These are phyloP conservation scores for Dermolepida albohirtum DNA, from an alignment of 2,888 invertebrate species.

Conservation along the genomic window DNA sequence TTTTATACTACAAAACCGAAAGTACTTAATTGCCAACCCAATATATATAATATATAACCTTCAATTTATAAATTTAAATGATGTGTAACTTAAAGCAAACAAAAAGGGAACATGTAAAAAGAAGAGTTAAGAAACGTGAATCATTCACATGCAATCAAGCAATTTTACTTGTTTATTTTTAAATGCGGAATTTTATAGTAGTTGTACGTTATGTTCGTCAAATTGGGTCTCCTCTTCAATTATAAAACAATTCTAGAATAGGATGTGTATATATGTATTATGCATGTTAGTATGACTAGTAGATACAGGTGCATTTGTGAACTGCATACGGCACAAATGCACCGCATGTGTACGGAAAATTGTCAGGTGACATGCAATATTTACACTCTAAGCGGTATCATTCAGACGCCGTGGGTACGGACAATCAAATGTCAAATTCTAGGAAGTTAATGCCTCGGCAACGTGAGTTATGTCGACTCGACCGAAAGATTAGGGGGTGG, in stretches of 20 bases:
- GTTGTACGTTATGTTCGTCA: constrained; percentile 12
- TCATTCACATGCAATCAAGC: constrained; percentile 2
- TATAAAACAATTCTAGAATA: constrained; percentile 41
- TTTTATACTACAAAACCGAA: no score
- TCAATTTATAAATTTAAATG: no score
- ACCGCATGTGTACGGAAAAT: constrained; percentile 37
- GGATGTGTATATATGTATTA: constrained; percentile 4
- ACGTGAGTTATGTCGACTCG: not conserved
- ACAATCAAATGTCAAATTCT: constrained; percentile 44
- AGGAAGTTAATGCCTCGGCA: not conserved
- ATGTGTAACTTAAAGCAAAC: no score
- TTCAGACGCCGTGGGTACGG: constrained; percentile 20
- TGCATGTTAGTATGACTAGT: not conserved
- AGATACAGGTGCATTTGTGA: constrained; percentile 34
- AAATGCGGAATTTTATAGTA: constrained; percentile 2
- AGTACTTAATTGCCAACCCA: no score
- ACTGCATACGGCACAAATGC: constrained; percentile 30
- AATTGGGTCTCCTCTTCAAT: constrained; percentile 36
- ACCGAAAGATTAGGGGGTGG: not conserved
- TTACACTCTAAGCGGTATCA: not conserved
- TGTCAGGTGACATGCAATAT: constrained; percentile 45
- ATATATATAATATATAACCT: no score
- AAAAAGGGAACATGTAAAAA: not conserved
- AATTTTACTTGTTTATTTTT: constrained; percentile 28
- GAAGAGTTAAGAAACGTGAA: not conserved